Percentiles rank a stretch among this genome's conserved stretches.
These are phyloP conservation scores for Napeogenes sylphis DNA, from an alignment of 2,888 invertebrate genomes.

Conservation along the genomic window DNA sequence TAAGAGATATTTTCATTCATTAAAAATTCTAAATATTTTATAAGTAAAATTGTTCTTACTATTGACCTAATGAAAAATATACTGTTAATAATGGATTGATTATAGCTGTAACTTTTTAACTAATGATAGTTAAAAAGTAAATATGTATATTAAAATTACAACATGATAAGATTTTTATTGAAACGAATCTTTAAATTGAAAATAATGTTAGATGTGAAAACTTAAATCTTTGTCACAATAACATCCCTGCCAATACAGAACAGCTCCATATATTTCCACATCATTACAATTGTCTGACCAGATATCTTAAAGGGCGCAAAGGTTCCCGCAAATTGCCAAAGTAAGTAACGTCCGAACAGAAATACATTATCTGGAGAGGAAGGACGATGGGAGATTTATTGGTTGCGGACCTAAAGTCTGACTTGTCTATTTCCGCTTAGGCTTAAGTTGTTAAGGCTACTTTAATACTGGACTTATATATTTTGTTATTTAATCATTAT, in stretches of 20 bases:
- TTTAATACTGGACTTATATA: neutral
- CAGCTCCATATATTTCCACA: slow-evolving; percentile 37
- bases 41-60: too few species aligned
- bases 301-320: slow-evolving; percentile 77
- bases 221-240: slow-evolving; percentile 1
- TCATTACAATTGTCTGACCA: slow-evolving; percentile 71
- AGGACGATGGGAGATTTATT: slow-evolving; percentile 49
- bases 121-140: too few species aligned
- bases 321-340: slow-evolving; percentile 77
- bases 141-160: too few species aligned
- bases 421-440: slow-evolving; percentile 59
- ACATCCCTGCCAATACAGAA: neutral
- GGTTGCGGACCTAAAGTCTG: slow-evolving; percentile 42
- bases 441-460: slow-evolving; percentile 8
- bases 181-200: too few species aligned
- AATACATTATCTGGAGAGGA: slow-evolving; percentile 74
- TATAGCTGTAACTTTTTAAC: too few species aligned
- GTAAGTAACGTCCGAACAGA: slow-evolving; percentile 75
- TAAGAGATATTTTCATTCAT: too few species aligned
- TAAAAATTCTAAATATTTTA: too few species aligned
- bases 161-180: too few species aligned
- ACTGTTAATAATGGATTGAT: too few species aligned
- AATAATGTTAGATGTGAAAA: slow-evolving; percentile 8
- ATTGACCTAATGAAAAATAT: too few species aligned
- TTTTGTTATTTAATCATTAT: slow-evolving; percentile 4